Evolutionary conservation across 1,140 invertebrate genomes (phyloP).

Genomic region (Pseudoatta argentina): DNA sequence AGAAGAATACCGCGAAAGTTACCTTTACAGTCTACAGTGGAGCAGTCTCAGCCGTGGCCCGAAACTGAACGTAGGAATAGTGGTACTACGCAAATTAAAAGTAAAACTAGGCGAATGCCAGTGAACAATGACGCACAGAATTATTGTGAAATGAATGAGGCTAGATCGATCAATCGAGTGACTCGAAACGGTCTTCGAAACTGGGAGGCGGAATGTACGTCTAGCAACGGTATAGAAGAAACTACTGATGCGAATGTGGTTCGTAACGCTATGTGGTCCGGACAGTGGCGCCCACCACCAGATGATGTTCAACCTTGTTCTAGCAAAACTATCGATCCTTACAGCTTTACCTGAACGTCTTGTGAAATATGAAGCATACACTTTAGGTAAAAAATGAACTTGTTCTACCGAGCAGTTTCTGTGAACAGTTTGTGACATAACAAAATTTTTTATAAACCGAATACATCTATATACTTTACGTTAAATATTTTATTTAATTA

Average conservation of each 20-base stretch:
- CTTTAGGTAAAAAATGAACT: slow-evolving; percentile 60
- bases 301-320: slow-evolving; percentile 88
- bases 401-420: slow-evolving; percentile 50
- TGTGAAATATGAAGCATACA: slow-evolving; percentile 34
- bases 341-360: slow-evolving; percentile 83
- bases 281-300: slow-evolving; percentile 83
- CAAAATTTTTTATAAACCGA: slow-evolving; percentile 36
- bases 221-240: slow-evolving; percentile 72
- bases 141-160: slow-evolving; percentile 73
- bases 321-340: slow-evolving; percentile 87
- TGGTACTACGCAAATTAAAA: slow-evolving; percentile 65
- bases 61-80: slow-evolving; percentile 64
- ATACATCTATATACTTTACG: slow-evolving; percentile 49
- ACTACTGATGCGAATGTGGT: slow-evolving; percentile 74
- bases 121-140: slow-evolving; percentile 78
- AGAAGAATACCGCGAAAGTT: slow-evolving; percentile 81
- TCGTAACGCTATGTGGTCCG: slow-evolving; percentile 81
- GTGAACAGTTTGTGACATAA: slow-evolving; percentile 65
- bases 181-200: slow-evolving; percentile 79
- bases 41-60: slow-evolving; percentile 75
- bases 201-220: slow-evolving; percentile 79
- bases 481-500: slow-evolving; percentile 32
- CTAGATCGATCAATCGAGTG: slow-evolving; percentile 72
- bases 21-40: slow-evolving; percentile 78
- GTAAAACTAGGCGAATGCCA: slow-evolving; percentile 71